A percentile compares a stretch with the other conserved stretches of the same genome.
Conservation (phyloP, 2,797 vertebrate genomes). For the Channa striata region DNA sequence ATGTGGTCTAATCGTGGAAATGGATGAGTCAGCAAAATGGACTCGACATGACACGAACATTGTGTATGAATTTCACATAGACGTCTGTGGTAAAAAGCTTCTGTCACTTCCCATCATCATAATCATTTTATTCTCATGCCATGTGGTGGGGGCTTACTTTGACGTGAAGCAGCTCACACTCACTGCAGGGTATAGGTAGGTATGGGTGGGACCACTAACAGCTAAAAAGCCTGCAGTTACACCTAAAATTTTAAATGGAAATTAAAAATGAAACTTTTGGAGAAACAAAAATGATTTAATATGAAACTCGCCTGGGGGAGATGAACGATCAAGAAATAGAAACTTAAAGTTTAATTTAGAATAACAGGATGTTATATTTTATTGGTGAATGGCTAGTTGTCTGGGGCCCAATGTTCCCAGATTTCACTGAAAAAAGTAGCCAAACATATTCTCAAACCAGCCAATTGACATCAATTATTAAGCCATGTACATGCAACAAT, state of each 20-base stretch:
- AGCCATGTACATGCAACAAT: too few species aligned
- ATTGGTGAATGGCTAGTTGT: too few species aligned
- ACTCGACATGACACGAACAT: background rate
- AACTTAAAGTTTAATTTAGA: too few species aligned
- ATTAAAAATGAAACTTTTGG: background rate
- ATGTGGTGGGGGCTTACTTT: background rate
- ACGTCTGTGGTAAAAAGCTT: background rate
- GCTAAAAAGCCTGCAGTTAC: too few species aligned
- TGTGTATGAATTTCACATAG: background rate
- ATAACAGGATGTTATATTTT: background rate
- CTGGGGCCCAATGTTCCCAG: too few species aligned
- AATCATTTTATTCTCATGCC: background rate
- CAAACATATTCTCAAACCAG: too few species aligned
- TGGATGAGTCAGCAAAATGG: conserved; percentile 35
- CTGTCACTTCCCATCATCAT: conserved; percentile 15
- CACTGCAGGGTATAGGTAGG: too few species aligned
- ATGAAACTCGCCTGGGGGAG: background rate
- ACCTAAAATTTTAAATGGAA: too few species aligned
- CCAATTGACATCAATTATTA: too few species aligned
- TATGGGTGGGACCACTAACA: too few species aligned
- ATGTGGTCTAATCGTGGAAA: conserved; percentile 65
- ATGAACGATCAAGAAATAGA: too few species aligned
- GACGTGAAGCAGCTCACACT: background rate
- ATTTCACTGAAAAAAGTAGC: too few species aligned
- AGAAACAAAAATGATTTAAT: conserved; percentile 9